Evolutionary conservation across 2,888 invertebrate genomes (phyloP), one percentile per base, ranked within the genome.

Genomic region (Caenorhabditis angaria): DNA sequence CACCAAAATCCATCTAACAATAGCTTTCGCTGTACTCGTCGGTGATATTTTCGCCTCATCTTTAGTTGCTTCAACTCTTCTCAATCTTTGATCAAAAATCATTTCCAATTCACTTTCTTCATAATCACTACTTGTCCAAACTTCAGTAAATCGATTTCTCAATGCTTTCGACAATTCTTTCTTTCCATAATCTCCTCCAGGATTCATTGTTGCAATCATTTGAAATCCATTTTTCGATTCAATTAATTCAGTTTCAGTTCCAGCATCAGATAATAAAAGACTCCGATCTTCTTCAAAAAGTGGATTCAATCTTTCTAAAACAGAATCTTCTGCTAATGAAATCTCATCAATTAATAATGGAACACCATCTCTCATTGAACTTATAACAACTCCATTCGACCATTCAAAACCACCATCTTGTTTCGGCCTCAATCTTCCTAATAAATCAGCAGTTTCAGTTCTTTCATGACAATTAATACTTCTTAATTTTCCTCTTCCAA

Each of bases 121-220:
- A 20, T 91, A 91, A 12, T 92, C 92, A 93, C 93, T 86, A 0
- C 77, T 62, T 22, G 97, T 97, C 97, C 97, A 99, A 87, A 99
- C 94, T 90, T 99, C 99, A 0, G 99, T 97, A 84, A 99, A 95
- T 57, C 99, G 92, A 90, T 99, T 99, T 60, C 99, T 91, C 59
- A 99, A 89, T 0, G 99, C 97, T 0, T 97, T 97, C 0, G 97
- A 99, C 12, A 99, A 90, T 89, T 99, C 99, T 88, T 99, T 99
- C 88, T 99, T 99, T 2, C 99, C 99, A 88, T 94, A 99, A 90
- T 99, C 99, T 0, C 97, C 97, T 14, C 97, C 97, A 8, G 99
- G 99, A 90, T 99, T 99, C 99, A 99, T 99, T 0, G 99, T 99
- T 1, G 94, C 95, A 67, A 97, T 91, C 85, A 99, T 94, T 82